Evolutionary conservation across 1,140 invertebrate species (phyloP), one percentile per base, ranked within the genome.

Genomic region (Drosophila aff.): DNA sequence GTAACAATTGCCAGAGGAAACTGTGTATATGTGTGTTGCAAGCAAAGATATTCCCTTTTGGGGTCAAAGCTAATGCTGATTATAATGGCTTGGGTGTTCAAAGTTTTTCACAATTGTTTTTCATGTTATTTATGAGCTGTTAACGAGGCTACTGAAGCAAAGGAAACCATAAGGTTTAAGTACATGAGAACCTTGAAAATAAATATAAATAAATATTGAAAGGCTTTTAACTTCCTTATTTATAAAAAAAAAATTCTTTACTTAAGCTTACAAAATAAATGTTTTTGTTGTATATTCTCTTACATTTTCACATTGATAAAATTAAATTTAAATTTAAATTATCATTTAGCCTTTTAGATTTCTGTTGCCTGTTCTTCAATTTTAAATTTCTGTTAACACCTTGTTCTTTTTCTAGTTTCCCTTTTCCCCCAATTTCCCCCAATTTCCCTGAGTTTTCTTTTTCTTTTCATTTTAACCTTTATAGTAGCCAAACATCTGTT

Each of bases 51-150:
- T 60, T 55, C 33, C 3, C 53, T 89, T 89, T 89, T 87, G 68
- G 67, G 84, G 81, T 83, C 84, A 89, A 84, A 83, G 81, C 80
- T 78, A 81, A 87, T 83, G 80, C 53, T 69, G 72, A 82, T 67
- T 77, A 53, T 74, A 67, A 64, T 79, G 38, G 46, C n/a, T 41
- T 15, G 11, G 13, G 15, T 57, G 47, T 53, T 47, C 15, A 4
- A 15, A 49, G 38, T 28, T 47, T 53, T 72, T 64, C 46, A 21
- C n/a, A 76, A 82, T 73, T 66, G 59, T 43, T 55, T 57, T 67
- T 36, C 9, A 36, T 38, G 10, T 50, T 53, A 74, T 89, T 79
- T 89, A 89, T 67, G 62, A 78, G 46, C 81, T 83, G 67, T 60
- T 72, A 68, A 72, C 40, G 38, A 43, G 23, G 21, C 7, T 49